Evolutionary conservation across 2,888 invertebrate genomes (phyloP).

Genomic region (Orthonychiurus folsomi): DNA sequence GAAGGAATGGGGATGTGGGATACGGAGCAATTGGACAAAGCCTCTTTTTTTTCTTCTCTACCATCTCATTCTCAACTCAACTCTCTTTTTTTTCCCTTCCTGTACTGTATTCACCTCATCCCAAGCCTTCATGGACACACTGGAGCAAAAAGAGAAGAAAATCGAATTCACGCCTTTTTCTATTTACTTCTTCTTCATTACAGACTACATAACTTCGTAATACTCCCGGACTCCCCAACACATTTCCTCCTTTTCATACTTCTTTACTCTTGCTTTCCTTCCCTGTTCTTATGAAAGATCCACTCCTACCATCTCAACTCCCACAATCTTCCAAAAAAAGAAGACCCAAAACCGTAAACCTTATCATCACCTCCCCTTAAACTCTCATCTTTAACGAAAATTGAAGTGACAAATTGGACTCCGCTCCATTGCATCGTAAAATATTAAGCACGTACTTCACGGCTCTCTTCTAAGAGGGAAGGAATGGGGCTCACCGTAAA

Average conservation of each 20-base stretch:
- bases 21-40: not conserved
- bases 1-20: not conserved
- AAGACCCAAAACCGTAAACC: too few species aligned
- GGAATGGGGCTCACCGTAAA: too few species aligned
- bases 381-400: too few species aligned
- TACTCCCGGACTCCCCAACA: not conserved
- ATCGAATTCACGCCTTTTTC: slow-evolving; percentile 1
- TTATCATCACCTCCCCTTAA: too few species aligned
- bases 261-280: not conserved
- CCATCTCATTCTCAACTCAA: not conserved
- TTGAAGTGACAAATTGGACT: too few species aligned
- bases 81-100: too few species aligned
- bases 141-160: not conserved
- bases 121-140: not conserved
- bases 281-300: not conserved
- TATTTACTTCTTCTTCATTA: slow-evolving; percentile 1
- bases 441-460: too few species aligned
- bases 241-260: not conserved
- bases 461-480: too few species aligned
- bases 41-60: not conserved
- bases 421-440: too few species aligned
- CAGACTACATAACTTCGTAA: not conserved
- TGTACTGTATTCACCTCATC: too few species aligned
- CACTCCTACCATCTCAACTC: not conserved
- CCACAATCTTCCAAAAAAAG: too few species aligned